phyloP scores from a whole-genome alignment of 2,888 invertebrate species.

The Folsomia manolachei region DNA sequence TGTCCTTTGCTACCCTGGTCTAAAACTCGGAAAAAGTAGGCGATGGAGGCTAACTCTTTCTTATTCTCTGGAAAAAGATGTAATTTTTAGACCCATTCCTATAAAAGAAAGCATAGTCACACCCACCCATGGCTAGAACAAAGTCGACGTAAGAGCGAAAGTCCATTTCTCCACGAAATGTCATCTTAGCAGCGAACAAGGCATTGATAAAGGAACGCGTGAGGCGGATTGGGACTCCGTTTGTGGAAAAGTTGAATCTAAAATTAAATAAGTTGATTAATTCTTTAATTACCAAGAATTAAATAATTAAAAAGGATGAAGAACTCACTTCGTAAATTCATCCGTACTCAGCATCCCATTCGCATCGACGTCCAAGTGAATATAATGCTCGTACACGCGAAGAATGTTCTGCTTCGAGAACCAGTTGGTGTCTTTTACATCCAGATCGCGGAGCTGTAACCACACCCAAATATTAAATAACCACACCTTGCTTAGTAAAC shows the following conservation, averaged over 20 bases:
- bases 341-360: constrained; percentile 93
- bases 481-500: not conserved
- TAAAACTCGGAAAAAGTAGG: constrained; percentile 74
- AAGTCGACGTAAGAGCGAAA: constrained; percentile 95
- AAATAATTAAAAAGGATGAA: not conserved
- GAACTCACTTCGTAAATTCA: constrained; percentile 73
- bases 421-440: constrained; percentile 83
- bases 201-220: constrained; percentile 87
- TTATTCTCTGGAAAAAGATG: no score
- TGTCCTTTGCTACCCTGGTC: constrained; percentile 86
- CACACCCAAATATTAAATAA: not conserved
- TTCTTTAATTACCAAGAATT: no score
- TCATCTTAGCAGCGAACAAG: constrained; percentile 91
- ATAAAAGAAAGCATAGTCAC: no score
- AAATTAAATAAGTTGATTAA: no score
- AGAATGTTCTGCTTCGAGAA: constrained; percentile 86
- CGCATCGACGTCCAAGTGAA: constrained; percentile 88
- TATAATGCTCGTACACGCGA: constrained; percentile 87
- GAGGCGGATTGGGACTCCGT: not conserved
- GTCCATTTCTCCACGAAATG: constrained; percentile 93
- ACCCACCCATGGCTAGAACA: constrained; percentile 85
- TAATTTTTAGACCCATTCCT: no score
- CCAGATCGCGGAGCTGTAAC: constrained; percentile 69
- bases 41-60: constrained; percentile 83
- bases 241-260: not conserved